phyloP scores from a whole-genome alignment of 1,140 invertebrate species.

The Semibalanus balanoides region DNA sequence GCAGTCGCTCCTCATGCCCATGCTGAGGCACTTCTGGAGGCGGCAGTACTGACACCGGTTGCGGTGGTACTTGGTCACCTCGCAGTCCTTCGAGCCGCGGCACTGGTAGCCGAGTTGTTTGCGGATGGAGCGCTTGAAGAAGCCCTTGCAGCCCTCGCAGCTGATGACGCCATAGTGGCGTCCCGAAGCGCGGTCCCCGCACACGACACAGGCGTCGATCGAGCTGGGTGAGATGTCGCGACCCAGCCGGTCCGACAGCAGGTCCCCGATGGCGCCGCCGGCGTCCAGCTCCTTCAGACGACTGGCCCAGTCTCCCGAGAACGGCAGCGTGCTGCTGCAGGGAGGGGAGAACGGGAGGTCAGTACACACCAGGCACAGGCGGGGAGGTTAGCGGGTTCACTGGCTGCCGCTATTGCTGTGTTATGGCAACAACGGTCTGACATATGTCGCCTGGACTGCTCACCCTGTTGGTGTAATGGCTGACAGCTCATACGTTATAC shows the following conservation, averaged over 20 bases:
- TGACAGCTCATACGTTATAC: too few species aligned
- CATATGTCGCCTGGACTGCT: too few species aligned
- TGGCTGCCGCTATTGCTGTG: too few species aligned
- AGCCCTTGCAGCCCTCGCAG: conserved; percentile 84
- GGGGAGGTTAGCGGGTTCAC: too few species aligned
- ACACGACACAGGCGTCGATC: conserved; percentile 80
- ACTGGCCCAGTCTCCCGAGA: not conserved
- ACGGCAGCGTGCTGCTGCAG: not conserved
- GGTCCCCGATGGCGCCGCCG: not conserved
- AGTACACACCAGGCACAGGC: too few species aligned
- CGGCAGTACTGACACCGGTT: conserved; percentile 96
- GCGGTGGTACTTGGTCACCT: conserved; percentile 91
- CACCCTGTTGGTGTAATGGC: too few species aligned
- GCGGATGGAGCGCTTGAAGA: conserved; percentile 81
- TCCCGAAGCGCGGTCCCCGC: conserved; percentile 79
- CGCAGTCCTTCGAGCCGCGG: conserved; percentile 82
- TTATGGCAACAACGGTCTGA: too few species aligned
- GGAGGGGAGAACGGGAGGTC: too few species aligned
- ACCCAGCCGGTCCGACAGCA: not conserved
- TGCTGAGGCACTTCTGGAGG: conserved; percentile 81
- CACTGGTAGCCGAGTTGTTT: conserved; percentile 94
- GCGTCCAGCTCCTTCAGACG: not conserved
- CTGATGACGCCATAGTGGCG: conserved; percentile 88
- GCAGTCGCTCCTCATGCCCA: conserved; percentile 98
- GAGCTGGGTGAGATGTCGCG: not conserved